These are phyloP conservation scores for Omphaloscelis lunosa DNA, from an alignment of 2,888 invertebrate species.

Conservation along the genomic window DNA sequence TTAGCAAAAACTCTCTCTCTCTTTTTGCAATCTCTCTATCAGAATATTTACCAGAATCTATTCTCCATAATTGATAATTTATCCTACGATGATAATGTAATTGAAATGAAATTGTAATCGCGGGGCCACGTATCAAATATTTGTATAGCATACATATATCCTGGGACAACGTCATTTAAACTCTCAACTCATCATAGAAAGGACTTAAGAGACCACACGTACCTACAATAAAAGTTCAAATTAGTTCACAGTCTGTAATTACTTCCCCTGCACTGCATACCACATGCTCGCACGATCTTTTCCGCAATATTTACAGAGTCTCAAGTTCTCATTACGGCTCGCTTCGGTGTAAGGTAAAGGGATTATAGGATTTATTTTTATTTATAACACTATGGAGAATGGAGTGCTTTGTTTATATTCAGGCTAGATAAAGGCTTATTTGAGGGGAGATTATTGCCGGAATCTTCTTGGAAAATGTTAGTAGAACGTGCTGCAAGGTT, in stretches of 20 bases:
- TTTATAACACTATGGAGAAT: slow-evolving; percentile 29
- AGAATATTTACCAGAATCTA: not conserved
- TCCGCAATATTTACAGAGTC: slow-evolving; percentile 27
- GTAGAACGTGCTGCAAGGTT: not conserved
- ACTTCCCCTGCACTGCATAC: slow-evolving; percentile 14
- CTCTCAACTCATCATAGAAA: not conserved
- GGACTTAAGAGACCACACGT: not conserved
- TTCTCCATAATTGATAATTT: not conserved
- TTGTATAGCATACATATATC: not conserved
- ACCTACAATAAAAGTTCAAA: slow-evolving; percentile 7
- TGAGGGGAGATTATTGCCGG: not conserved
- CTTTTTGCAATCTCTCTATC: not conserved
- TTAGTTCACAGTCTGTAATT: not conserved
- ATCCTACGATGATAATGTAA: not conserved
- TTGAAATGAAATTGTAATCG: too few species aligned
- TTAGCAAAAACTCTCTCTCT: not conserved
- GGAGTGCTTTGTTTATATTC: slow-evolving; percentile 17
- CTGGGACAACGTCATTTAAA: not conserved
- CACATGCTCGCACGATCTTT: slow-evolving; percentile 20
- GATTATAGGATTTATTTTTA: slow-evolving; percentile 38
- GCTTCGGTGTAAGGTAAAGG: slow-evolving; percentile 2
- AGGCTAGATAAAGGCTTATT: slow-evolving; percentile 12
- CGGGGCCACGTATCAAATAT: not conserved
- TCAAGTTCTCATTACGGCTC: slow-evolving; percentile 45
- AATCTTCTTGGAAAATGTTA: slow-evolving; percentile 1